A percentile compares a stretch with the other conserved stretches of the same genome.
These are phyloP conservation scores for Anguilla marmorata DNA, from an alignment of 2,797 vertebrate species.

Conservation along the genomic window DNA sequence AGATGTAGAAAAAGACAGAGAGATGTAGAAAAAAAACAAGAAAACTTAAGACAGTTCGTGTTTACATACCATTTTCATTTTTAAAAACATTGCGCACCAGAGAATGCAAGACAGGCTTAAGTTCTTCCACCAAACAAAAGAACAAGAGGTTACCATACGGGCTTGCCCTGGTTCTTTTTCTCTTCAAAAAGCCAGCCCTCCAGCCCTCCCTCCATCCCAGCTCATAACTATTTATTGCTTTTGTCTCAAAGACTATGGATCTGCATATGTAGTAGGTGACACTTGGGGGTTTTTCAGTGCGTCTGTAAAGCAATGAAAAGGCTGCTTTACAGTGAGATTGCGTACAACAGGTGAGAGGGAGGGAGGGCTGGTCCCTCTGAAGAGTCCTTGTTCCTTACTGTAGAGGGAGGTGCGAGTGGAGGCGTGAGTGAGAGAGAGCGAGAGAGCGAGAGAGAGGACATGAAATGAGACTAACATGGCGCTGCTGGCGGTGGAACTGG, in stretches of 20 bases:
- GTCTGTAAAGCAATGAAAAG: not conserved
- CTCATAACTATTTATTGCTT: slow-evolving; percentile 35
- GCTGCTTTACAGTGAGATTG: not conserved
- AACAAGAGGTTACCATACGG: slow-evolving; percentile 43
- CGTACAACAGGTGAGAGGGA: not conserved
- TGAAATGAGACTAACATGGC: slow-evolving; percentile 93
- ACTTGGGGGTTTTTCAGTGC: not conserved
- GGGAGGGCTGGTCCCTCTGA: slow-evolving; percentile 41
- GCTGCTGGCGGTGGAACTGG: slow-evolving; percentile 89
- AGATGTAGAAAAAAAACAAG: slow-evolving; percentile 37
- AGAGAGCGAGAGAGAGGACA: slow-evolving; percentile 33
- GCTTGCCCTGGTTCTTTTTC: slow-evolving; percentile 45
- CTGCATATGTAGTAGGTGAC: not conserved
- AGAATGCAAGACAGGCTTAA: slow-evolving; percentile 37
- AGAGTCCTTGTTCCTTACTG: slow-evolving; percentile 46
- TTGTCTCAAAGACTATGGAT: slow-evolving; percentile 17
- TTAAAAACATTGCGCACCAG: slow-evolving; percentile 34
- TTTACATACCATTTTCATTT: slow-evolving; percentile 29
- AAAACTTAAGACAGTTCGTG: slow-evolving; percentile 36
- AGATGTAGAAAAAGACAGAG: slow-evolving; percentile 30
- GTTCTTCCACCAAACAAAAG: slow-evolving; percentile 47
- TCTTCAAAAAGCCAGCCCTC: slow-evolving; percentile 52
- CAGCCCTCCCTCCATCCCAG: not conserved
- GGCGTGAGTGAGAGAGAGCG: slow-evolving; percentile 1
- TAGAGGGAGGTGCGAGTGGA: slow-evolving; percentile 28